Evolutionary conservation across 2,888 invertebrate genomes (phyloP).

Genomic region (Xanthostigma xanthostigma): DNA sequence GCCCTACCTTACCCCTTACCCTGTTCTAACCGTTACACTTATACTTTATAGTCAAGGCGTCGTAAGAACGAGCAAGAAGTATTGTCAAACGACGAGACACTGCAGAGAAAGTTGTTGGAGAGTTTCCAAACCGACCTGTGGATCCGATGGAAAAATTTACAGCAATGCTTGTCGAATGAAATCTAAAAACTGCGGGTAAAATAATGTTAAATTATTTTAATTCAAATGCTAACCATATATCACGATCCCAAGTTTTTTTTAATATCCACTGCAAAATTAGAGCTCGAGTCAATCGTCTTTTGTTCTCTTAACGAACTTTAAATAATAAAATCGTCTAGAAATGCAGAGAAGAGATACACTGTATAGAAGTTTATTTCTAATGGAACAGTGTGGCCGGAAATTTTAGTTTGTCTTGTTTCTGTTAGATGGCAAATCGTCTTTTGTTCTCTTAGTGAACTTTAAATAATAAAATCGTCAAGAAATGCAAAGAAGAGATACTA

Average conservation of each 20-base stretch:
- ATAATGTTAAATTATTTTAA: constrained; percentile 6
- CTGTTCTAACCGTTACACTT: not conserved
- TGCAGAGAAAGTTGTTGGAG: constrained; percentile 86
- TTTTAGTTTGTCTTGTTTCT: no score
- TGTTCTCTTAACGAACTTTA: no score
- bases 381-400: no score
- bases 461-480: no score
- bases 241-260: not conserved
- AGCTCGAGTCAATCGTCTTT: not conserved
- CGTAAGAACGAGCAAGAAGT: constrained; percentile 74
- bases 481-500: no score
- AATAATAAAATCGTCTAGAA: no score
- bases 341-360: no score
- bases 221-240: not conserved
- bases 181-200: constrained; percentile 79
- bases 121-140: constrained; percentile 76
- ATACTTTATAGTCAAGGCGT: constrained; percentile 55
- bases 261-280: not conserved
- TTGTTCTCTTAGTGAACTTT: no score
- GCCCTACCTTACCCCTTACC: no score
- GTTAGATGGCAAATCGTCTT: no score
- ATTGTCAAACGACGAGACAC: constrained; percentile 81
- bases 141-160: constrained; percentile 78
- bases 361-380: no score
- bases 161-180: constrained; percentile 85